phyloP scores from a whole-genome alignment of 2,113 vertebrate genomes.

The Naja naja region DNA sequence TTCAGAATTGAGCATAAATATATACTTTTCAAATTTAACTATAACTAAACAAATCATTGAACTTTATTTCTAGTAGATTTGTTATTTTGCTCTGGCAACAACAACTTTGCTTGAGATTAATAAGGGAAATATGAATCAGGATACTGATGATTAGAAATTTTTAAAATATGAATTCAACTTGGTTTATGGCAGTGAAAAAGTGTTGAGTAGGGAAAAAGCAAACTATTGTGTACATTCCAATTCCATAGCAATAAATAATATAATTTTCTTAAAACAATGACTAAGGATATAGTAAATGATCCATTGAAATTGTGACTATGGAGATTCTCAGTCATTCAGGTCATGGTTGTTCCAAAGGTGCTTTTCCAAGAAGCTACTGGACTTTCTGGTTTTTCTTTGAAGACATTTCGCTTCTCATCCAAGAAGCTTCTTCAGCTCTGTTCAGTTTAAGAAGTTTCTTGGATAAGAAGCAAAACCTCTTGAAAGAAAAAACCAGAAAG shows the following conservation, averaged over 20 bases:
- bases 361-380: too few relatives aligned
- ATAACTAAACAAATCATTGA: neutral
- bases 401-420: too few relatives aligned
- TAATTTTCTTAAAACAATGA: neutral
- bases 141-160: neutral
- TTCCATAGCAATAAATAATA: neutral
- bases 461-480: too few relatives aligned
- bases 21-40: neutral
- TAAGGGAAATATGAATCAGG: neutral
- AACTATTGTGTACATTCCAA: neutral
- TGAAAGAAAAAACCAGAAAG: too few relatives aligned
- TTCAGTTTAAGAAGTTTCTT: too few relatives aligned
- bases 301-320: too few relatives aligned
- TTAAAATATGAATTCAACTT: neutral
- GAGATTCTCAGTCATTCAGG: too few relatives aligned
- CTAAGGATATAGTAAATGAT: neutral
- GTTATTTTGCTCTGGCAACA: neutral
- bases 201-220: neutral
- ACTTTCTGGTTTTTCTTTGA: too few relatives aligned
- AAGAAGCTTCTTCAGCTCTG: too few relatives aligned
- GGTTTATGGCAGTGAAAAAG: neutral
- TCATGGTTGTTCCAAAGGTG: too few relatives aligned
- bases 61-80: constrained; percentile 11
- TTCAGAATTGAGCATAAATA: neutral
- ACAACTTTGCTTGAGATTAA: neutral